Evolutionary conservation across 2,113 vertebrate species (phyloP), one percentile per base, ranked within the genome.

Genomic region (Phyllopteryx taeniolatus): DNA sequence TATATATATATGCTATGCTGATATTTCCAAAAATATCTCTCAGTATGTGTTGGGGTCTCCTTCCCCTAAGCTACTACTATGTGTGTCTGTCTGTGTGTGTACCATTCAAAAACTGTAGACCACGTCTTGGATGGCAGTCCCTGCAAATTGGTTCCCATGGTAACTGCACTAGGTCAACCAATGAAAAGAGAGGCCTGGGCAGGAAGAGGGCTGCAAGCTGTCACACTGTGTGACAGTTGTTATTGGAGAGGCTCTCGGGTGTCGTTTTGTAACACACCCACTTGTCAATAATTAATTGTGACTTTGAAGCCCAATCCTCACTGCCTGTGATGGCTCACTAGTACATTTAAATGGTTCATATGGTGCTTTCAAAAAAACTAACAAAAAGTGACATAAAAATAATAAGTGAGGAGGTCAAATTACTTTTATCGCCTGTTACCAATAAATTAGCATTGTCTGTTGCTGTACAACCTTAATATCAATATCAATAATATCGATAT

Each of bases 91-190:
- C 11, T 47, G 8, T 33, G 78, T 74, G 63, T 67, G 74, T 66
- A 72, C 77, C 75, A 84, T 87, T 87, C 71, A 82, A 74, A 82
- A 83, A 77, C 74, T 80, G 76, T 79, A 88, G 84, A 89, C 85
- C 86, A 84, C 76, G 90, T 86, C 90, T 81, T 68, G 78, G 84
- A 87, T 73, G 85, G 87, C 86, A 92, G 89, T 86, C 86, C 90
- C 86, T 85, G 86, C 65, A 84, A 85, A 82, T 77, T 67, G 31
- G 88, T 93, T 90, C 85, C 92, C 91, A 92, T 93, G 84, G 92
- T 85, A 91, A 93, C 93, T 86, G 79, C 86, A 93, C 81, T 93
- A 93, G 93, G 92, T 93, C 92, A 93, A 83, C 92, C 93, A 93
- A 93, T 93, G 80, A 90, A 89, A 91, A 82, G 70, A 84, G 86